phyloP scores from a whole-genome alignment of 2,797 vertebrate genomes.

The Lacerta viridis region DNA sequence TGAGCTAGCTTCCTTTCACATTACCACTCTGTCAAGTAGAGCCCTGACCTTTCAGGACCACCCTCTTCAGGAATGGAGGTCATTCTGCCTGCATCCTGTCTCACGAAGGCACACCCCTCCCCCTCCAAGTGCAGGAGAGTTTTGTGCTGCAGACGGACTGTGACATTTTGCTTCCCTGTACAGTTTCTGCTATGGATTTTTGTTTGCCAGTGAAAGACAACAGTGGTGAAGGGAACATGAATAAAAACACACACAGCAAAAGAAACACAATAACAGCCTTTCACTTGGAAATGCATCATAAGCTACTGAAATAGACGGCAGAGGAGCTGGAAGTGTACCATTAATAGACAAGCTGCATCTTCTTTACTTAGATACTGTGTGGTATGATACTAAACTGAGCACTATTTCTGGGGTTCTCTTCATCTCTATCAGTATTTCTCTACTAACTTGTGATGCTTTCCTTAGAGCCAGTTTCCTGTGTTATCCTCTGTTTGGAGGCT shows the following conservation, averaged over 20 bases:
- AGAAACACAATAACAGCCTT: neutral
- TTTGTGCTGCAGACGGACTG: neutral
- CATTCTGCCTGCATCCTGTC: conserved; percentile 75
- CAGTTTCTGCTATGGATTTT: neutral
- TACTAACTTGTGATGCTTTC: neutral
- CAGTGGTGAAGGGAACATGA: neutral
- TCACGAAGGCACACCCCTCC: conserved; percentile 48
- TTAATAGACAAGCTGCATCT: neutral
- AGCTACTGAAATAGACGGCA: neutral
- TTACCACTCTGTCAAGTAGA: conserved; percentile 65
- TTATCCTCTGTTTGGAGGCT: neutral
- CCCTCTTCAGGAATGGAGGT: conserved; percentile 72
- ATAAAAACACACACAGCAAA: neutral
- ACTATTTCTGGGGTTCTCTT: neutral
- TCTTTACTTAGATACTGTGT: neutral
- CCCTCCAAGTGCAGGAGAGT: conserved; percentile 15
- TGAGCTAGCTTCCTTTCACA: conserved; percentile 71
- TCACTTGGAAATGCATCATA: neutral
- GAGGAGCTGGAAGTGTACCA: neutral
- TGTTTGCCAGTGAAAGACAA: neutral
- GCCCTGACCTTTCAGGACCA: conserved; percentile 74
- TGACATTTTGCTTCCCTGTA: conserved; percentile 18
- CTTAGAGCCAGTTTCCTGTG: neutral
- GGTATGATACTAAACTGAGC: neutral
- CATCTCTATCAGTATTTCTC: neutral